Conservation (phyloP, 2,113 vertebrate species). For the Percina caprodes region DNA sequence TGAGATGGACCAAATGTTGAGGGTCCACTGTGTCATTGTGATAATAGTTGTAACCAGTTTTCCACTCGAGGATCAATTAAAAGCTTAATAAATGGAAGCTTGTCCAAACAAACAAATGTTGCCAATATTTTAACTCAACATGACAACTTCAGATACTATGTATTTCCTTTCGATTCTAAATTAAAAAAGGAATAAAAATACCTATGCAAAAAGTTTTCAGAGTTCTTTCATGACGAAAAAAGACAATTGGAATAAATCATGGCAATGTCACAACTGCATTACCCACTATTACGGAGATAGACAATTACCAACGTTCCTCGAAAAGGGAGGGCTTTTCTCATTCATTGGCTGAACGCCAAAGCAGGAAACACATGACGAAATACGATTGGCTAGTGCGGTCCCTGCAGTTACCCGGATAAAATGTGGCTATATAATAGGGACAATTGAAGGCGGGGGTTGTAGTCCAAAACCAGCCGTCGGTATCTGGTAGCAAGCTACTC, state of each 20-base stretch:
- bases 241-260: not conserved
- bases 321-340: not conserved
- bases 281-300: slow-evolving; percentile 29
- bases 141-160: not conserved
- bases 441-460: slow-evolving; percentile 39
- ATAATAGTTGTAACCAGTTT: not conserved
- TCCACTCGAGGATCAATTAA: not conserved
- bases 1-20: not conserved
- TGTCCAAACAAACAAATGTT: no score
- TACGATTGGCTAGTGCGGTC: slow-evolving; percentile 20
- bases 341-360: slow-evolving; percentile 47
- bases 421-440: not conserved
- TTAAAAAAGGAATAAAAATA: not conserved
- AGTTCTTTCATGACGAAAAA: not conserved
- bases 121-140: no score
- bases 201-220: not conserved
- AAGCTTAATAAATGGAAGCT: not conserved
- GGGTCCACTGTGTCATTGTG: not conserved
- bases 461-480: slow-evolving; percentile 44
- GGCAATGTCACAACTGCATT: slow-evolving; percentile 52
- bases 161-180: not conserved
- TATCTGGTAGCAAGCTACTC: not conserved
- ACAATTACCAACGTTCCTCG: slow-evolving; percentile 19
- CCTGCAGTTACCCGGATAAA: slow-evolving; percentile 57
- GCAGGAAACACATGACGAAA: slow-evolving; percentile 9